Evolutionary conservation across 1,140 invertebrate species (phyloP), one percentile per base, ranked within the genome.

Genomic region (Drosophila orena): DNA sequence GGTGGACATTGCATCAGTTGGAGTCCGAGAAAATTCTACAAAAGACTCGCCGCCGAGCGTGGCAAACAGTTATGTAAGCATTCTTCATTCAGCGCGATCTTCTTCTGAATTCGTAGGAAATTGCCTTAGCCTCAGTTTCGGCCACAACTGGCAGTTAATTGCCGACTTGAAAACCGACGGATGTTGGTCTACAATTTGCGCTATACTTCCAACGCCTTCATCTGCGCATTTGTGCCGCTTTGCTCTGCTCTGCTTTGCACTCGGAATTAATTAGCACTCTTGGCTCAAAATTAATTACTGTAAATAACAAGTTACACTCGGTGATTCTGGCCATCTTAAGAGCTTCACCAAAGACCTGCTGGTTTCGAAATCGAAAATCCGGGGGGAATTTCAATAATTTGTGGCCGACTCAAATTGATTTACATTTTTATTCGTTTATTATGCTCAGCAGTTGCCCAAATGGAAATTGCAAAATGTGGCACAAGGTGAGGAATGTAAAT

Each of bases 221-320:
- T 75, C 52, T 64, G 52, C 53, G 50, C 57, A 66, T 66, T 66
- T 66, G 58, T 22, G 42, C 50, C 37, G 52, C 44, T 46, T 22
- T 42, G 2, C 27, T 14, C 2, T 10, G 35, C 37, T 38, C 37
- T 10, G 44, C 49, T 53, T 22, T 68, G 72, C 73, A 66, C 72
- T 69, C 61, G 52, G 73, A 77, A 86, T 89, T 86, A 86, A 86
- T 86, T 88, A 86, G 79, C 84, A 86, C 83, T 89, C 58, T 79
- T 74, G 81, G 62, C 59, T 83, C 47, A 72, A 86, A 86, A 86
- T 86, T 86, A 86, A 88, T 86, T 86, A 86, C 83, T 65, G 53
- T 76, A 86, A 86, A 86, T 86, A 86, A 86, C 83, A 86, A 86
- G 83, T 86, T 86, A 86, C 83, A 86, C 70, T 88, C 56, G 62